Evolutionary conservation across 2,113 vertebrate species (phyloP), one percentile per base, ranked within the genome.

Genomic region (Arizona elegans): DNA sequence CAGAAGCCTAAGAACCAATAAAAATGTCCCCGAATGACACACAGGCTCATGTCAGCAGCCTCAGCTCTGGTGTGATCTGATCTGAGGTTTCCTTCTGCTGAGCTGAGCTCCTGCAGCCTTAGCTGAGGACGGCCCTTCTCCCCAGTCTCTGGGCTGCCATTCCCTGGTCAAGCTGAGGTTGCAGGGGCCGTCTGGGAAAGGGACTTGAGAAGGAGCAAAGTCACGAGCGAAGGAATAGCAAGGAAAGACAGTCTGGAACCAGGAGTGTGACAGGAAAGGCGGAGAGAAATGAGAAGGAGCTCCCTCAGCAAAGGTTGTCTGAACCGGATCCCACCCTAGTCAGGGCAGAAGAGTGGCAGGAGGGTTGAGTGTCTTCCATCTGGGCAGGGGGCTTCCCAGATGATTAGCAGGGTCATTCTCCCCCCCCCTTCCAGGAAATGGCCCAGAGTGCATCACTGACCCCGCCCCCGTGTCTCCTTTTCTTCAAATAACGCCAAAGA

Each of bases 1-100:
- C 52, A 99, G 97, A 94, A 99, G 98, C 94, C 99, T 99, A 96
- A 55, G 4, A 96, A 96, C 33, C n/a, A 91, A 97, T 0, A 3
- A 29, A 90, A 65, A 92, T 15, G 15, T 9, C 52, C 8, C 53
- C 90, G 26, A 29, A 2, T 3, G 75, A 93, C 52, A 52, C 62
- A 50, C 11, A 70, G 54, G 65, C 55, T n/a, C 23, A 50, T 23
- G 24, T 90, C 21, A 38, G 91, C 38, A 52, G 55, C 50, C 94
- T 17, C 33, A 4, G 47, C 85, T 86, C 47, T 2, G 85, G 2
- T 26, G 23, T 2, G 85, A 1, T 26, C 47, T 5, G 55, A 24
- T 58, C 19, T 19, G 56, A 23, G 21, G n/a, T 5, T 38, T 75
- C 9, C 56, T 15, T 85, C 1, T 4, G 47, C n/a, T 2, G 2